A percentile compares a stretch with the other conserved stretches of the same genome.
Evolutionary conservation across 1,140 invertebrate species (phyloP).

Genomic region (Sitodiplosis mosellana): DNA sequence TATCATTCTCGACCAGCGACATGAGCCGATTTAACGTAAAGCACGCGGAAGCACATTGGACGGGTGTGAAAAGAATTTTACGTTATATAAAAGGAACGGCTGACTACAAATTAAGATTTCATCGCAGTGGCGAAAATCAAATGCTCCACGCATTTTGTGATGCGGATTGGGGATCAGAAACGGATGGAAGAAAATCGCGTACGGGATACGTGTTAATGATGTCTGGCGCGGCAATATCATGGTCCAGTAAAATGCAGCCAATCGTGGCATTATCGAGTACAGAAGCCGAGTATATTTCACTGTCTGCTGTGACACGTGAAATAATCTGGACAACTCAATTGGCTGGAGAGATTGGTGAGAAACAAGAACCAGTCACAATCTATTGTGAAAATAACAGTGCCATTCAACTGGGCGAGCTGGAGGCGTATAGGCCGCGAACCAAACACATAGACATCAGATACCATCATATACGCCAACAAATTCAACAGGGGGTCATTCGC

Average conservation of each 20-base stretch:
- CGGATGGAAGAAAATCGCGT: constrained; percentile 14
- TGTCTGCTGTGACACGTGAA: constrained; percentile 11
- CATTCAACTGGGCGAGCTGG: constrained; percentile 7
- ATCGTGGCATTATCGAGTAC: constrained; percentile 21
- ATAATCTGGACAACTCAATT: constrained; percentile 14
- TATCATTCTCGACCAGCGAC: constrained; percentile 12
- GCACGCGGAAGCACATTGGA: constrained; percentile 5
- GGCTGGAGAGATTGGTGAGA: background rate
- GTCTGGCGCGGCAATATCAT: constrained; percentile 13
- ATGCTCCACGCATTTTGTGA: constrained; percentile 9
- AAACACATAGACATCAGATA: background rate
- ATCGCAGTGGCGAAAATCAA: background rate
- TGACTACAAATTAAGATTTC: background rate
- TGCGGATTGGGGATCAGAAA: constrained; percentile 20
- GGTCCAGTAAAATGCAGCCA: constrained; percentile 20
- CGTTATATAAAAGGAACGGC: constrained; percentile 13
- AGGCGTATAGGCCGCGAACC: background rate
- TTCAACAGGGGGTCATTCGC: background rate
- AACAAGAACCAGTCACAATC: background rate
- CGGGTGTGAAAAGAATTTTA: constrained; percentile 8
- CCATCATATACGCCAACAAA: background rate
- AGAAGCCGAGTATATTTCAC: no score
- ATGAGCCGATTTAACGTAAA: constrained; percentile 9
- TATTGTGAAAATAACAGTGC: constrained; percentile 4
- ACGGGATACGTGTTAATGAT: constrained; percentile 16